Conservation (phyloP, 2,113 vertebrate species). For the Tyto alba region DNA sequence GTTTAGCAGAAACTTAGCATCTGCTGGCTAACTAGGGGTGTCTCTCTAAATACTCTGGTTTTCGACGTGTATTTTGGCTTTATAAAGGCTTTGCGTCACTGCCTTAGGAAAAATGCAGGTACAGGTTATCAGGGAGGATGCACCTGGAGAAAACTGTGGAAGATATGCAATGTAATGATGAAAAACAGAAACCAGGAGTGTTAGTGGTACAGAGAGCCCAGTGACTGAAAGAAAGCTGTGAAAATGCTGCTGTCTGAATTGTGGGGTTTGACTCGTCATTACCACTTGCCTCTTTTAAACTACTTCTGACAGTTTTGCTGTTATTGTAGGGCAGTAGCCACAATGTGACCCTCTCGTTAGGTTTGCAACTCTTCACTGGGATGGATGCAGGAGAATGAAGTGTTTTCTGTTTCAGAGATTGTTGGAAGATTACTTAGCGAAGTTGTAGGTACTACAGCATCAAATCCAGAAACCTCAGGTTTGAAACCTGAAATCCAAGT, state of each 20-base stretch:
- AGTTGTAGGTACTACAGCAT: not conserved
- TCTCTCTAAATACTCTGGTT: not conserved
- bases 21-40: not conserved
- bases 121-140: not conserved
- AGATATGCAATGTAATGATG: not conserved
- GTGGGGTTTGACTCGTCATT: not conserved
- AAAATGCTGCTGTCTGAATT: not conserved
- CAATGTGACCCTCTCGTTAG: not conserved
- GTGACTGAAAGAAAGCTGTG: not conserved
- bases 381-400: not conserved
- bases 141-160: not conserved
- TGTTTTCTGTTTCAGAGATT: not conserved
- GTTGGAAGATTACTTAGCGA: not conserved
- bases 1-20: not conserved
- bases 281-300: not conserved
- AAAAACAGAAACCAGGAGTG: not conserved
- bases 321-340: not conserved
- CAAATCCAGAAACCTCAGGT: not conserved
- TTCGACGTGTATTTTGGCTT: rapidly evolving
- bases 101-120: not conserved
- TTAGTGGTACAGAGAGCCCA: too few relatives aligned
- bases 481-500: not conserved
- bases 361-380: not conserved
- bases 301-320: not conserved
- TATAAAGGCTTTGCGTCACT: not conserved